Base-by-base conservation (phyloP, 53 echinoderm and acorn worm genomes). In the Actinopyga echinites region DNA sequence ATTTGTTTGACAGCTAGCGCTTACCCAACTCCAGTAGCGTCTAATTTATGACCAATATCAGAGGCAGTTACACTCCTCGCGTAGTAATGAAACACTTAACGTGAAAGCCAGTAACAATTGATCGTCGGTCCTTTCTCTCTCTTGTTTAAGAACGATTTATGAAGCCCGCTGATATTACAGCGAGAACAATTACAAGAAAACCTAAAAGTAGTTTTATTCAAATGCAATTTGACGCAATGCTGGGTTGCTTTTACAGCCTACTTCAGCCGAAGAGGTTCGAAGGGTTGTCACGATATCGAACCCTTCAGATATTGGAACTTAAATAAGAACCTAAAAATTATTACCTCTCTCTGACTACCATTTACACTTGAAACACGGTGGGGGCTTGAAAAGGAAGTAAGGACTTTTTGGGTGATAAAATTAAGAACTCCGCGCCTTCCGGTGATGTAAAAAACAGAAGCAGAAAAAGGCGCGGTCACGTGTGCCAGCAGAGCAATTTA, bases 221-320 rank as follows among this genome's bases (percentile, higher is more conserved):
- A 78, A 45, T 55, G 54, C 78, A 78, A 78, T 78, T 78, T 78
- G 54, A 78, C 55, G 57, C 31, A 78, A 29, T 78, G 54, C 33
- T 78, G 54, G 78, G 55, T 78, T 33, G 55, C 78, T 78, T 78
- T 78, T 78, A 78, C 57, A 54, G 57, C 78, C 78, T 55, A 78
- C 78, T 78, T 78, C 55, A 78, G 57, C 29, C 57, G 19, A 5
- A 55, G 78, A 56, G 78, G 78, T 78, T 54, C 78, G 54, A 78
- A 30, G 54, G 78, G 78, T 78, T 78, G 78, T 56, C 52, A 78
- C 78, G 78, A 40, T 71, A 71, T 71, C 42, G 44, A 71, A 71
- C 42, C 40, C 42, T 38, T 71, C 43, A 32, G 24, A 71, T 43
- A 21, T 24, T 43, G 71, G 71, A 34, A 40, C 26, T 71, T 42